Percentiles rank a stretch among this genome's conserved stretches.
phyloP scores from a whole-genome alignment of 2,113 vertebrate genomes.

The Chloroceryle aenea region DNA sequence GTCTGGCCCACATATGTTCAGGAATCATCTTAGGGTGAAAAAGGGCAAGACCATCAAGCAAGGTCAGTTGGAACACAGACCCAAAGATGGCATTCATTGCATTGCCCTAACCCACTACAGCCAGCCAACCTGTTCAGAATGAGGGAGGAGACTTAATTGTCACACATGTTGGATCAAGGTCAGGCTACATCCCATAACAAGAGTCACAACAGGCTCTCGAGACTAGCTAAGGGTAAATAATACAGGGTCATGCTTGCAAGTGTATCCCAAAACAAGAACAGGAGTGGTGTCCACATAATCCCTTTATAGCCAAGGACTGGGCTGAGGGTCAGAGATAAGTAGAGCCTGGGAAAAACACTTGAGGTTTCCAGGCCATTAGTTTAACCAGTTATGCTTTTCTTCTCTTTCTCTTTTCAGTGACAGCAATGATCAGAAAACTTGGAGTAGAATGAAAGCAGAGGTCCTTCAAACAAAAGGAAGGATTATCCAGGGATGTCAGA shows the following conservation, averaged over 20 bases:
- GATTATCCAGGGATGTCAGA: neutral
- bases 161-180: neutral
- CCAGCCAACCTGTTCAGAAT: neutral
- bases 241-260: neutral
- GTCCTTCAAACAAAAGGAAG: neutral
- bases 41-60: neutral
- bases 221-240: neutral
- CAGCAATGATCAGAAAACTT: neutral
- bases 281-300: neutral
- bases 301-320: neutral
- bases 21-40: neutral
- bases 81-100: neutral
- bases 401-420: neutral
- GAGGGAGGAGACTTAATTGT: neutral
- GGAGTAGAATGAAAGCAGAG: neutral
- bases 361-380: neutral
- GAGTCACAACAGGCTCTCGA: neutral
- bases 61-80: neutral
- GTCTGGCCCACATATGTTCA: neutral
- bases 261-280: neutral
- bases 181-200: neutral
- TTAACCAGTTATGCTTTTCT: neutral
- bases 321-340: slow-evolving; percentile 5
- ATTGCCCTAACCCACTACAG: neutral
- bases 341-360: neutral